A percentile compares a stretch with the other conserved stretches of the same genome.
These are phyloP conservation scores for Rhabdomys dilectus DNA, from an alignment of 2,113 vertebrate genomes.

Conservation along the genomic window DNA sequence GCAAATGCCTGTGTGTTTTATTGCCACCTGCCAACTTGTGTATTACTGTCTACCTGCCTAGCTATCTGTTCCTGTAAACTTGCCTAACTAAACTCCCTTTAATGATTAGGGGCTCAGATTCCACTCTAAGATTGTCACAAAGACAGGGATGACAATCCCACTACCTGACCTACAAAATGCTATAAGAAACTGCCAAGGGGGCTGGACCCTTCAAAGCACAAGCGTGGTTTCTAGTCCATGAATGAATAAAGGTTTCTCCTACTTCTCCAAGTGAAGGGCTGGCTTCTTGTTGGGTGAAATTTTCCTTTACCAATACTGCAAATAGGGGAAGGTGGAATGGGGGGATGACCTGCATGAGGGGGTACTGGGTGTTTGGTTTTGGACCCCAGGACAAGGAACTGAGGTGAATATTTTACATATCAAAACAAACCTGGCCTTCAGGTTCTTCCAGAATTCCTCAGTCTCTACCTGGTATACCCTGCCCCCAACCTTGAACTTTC, in stretches of 20 bases:
- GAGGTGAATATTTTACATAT: no score
- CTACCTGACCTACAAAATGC: neutral
- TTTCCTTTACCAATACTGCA: constrained; percentile 27
- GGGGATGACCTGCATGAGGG: no score
- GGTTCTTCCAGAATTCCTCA: no score
- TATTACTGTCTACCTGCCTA: neutral
- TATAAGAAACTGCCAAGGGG: neutral
- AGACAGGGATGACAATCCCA: neutral
- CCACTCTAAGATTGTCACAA: neutral
- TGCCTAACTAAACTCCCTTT: neutral
- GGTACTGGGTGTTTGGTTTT: no score
- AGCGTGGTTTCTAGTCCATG: neutral
- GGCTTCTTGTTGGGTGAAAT: neutral
- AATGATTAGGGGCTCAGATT: neutral
- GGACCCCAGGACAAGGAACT: no score
- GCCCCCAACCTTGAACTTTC: no score
- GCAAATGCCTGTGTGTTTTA: neutral
- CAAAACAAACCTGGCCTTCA: no score
- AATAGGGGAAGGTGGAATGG: no score
- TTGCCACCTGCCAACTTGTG: neutral
- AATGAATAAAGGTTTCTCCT: neutral
- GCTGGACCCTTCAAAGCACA: neutral
- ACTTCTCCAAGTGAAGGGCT: neutral
- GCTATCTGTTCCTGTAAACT: neutral
- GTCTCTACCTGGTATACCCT: no score